Percentiles rank a stretch among this genome's conserved stretches.
These are phyloP conservation scores for Cephonodes hylas DNA, from an alignment of 2,888 invertebrate genomes.

Conservation along the genomic window DNA sequence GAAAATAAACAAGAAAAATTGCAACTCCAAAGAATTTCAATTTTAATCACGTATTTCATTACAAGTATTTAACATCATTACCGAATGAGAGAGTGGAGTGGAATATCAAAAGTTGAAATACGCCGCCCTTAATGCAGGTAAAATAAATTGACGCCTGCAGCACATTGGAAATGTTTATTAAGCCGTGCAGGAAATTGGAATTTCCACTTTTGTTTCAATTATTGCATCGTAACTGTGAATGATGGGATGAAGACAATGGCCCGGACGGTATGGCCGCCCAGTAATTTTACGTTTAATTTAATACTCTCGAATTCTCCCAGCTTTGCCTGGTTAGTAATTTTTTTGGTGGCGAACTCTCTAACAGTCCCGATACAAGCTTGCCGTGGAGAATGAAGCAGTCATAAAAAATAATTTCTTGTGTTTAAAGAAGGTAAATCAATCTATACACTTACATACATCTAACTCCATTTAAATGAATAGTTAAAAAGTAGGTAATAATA, in stretches of 20 bases:
- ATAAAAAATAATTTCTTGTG: no score
- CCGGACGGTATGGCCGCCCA: no score
- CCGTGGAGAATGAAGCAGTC: no score
- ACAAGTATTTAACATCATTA: background rate
- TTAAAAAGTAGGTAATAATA: no score
- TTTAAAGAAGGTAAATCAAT: no score
- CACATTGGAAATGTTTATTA: constrained; percentile 4
- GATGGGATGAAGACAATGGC: background rate
- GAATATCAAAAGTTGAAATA: background rate
- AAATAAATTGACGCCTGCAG: background rate
- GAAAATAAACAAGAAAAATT: no score
- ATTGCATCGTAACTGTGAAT: constrained; percentile 6
- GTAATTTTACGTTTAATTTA: background rate
- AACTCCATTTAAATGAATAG: no score
- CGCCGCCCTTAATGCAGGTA: background rate
- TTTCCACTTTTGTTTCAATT: constrained; percentile 9
- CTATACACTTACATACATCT: no score
- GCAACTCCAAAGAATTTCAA: no score
- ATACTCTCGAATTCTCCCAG: background rate
- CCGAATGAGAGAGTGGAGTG: background rate
- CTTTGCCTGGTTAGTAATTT: background rate
- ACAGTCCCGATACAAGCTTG: no score
- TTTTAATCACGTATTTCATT: background rate
- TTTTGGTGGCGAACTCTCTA: no score
- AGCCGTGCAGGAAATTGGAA: constrained; percentile 2